These are phyloP conservation scores for Vesta saturnalis DNA, from an alignment of 2,888 invertebrate genomes.

Conservation along the genomic window DNA sequence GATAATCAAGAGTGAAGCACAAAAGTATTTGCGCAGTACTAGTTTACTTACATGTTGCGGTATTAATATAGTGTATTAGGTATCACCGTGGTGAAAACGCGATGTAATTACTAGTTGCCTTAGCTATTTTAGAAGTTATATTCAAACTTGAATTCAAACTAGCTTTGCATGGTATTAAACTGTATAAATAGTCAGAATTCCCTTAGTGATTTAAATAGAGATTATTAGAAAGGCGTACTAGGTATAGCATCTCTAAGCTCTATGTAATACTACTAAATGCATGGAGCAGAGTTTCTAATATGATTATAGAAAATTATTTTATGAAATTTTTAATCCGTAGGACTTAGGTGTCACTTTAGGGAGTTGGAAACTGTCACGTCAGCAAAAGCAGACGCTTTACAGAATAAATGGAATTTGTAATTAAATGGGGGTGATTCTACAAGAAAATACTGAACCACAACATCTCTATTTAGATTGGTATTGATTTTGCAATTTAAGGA, in stretches of 20 bases:
- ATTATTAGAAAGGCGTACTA: slow-evolving; percentile 37
- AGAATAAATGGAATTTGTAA: slow-evolving; percentile 17
- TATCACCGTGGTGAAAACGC: slow-evolving; percentile 21
- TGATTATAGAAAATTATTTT: slow-evolving; percentile 27
- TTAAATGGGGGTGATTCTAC: slow-evolving; percentile 5
- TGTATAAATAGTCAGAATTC: slow-evolving; percentile 35
- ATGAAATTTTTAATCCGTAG: slow-evolving; percentile 27
- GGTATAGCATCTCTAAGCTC: slow-evolving; percentile 36
- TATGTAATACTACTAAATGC: slow-evolving; percentile 30
- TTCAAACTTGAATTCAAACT: slow-evolving; percentile 33
- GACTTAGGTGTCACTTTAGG: slow-evolving; percentile 17
- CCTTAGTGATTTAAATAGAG: slow-evolving; percentile 37
- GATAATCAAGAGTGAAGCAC: too few species aligned
- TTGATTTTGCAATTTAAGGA: slow-evolving; percentile 7
- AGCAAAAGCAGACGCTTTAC: slow-evolving; percentile 11
- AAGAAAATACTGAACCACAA: slow-evolving; percentile 8
- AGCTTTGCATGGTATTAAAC: slow-evolving; percentile 36
- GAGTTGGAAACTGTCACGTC: slow-evolving; percentile 8
- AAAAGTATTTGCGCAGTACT: neutral
- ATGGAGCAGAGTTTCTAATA: slow-evolving; percentile 29
- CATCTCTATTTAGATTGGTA: slow-evolving; percentile 8
- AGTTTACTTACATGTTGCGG: neutral
- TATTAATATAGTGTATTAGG: neutral
- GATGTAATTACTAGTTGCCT: slow-evolving; percentile 30
- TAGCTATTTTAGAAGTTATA: slow-evolving; percentile 33